phyloP scores from a whole-genome alignment of 1,140 invertebrate species.

The Hylaeus volcanicus region DNA sequence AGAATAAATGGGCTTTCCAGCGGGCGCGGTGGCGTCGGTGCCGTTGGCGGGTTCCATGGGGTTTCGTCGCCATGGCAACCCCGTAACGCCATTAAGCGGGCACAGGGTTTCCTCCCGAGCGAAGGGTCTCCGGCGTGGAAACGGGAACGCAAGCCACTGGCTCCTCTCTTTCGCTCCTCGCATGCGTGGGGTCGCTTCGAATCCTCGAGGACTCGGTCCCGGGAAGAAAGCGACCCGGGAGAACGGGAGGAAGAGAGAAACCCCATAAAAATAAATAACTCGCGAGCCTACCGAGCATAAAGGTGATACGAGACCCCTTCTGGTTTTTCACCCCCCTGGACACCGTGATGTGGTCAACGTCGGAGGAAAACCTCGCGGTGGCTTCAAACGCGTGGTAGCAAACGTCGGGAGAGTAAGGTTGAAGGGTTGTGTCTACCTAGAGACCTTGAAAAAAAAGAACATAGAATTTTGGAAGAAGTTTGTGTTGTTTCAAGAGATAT shows the following conservation, averaged over 20 bases:
- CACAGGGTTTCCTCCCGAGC: conserved; percentile 60
- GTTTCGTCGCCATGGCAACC: conserved; percentile 78
- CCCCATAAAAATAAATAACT: conserved; percentile 80
- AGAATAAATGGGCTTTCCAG: conserved; percentile 80
- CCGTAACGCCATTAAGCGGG: conserved; percentile 79
- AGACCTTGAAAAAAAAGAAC: too few species aligned
- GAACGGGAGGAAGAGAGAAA: conserved; percentile 54
- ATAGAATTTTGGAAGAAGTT: too few species aligned
- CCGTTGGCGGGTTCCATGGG: conserved; percentile 72
- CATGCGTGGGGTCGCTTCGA: conserved; percentile 37
- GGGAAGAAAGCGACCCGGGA: conserved; percentile 7
- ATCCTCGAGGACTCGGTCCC: conserved; percentile 62
- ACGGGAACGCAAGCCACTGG: conserved; percentile 1
- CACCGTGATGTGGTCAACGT: background rate
- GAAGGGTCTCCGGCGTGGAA: conserved; percentile 56
- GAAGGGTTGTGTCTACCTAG: too few species aligned
- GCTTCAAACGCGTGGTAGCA: too few species aligned
- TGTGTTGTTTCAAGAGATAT: too few species aligned
- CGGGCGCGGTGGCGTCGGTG: conserved; percentile 57
- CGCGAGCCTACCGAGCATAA: conserved; percentile 64
- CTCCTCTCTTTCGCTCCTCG: background rate
- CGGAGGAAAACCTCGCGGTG: too few species aligned
- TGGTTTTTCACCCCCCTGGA: background rate
- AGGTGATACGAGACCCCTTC: conserved; percentile 65
- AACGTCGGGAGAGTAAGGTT: too few species aligned